These are phyloP conservation scores for Geothlypis trichas DNA, from an alignment of 2,113 vertebrate species.

Conservation along the genomic window DNA sequence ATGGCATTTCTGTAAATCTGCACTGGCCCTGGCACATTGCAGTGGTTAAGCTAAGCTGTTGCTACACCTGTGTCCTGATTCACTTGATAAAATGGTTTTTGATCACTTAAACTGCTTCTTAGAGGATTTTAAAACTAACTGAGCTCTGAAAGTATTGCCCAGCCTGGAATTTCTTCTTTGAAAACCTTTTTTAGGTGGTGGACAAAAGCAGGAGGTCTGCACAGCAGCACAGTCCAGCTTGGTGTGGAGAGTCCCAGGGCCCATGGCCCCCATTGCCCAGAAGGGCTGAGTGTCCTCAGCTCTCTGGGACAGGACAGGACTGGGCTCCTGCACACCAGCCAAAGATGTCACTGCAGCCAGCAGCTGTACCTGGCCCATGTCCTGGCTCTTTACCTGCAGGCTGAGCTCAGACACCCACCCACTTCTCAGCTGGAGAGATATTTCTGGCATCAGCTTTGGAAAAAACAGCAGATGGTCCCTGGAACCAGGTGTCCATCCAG, in stretches of 20 bases:
- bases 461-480: neutral
- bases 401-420: neutral
- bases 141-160: neutral
- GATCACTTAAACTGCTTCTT: neutral
- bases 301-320: neutral
- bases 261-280: neutral
- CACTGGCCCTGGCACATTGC: neutral
- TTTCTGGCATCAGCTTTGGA: neutral
- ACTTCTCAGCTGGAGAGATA: neutral
- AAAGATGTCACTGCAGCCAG: neutral
- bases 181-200: neutral
- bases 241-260: neutral
- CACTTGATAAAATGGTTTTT: neutral
- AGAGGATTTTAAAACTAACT: neutral
- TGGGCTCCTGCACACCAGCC: neutral
- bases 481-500: neutral
- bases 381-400: neutral
- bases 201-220: neutral
- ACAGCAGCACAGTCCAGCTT: neutral
- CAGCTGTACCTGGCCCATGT: neutral
- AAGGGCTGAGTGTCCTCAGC: rapidly evolving
- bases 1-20: rapidly evolving
- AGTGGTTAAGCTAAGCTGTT: neutral
- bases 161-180: neutral
- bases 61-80: neutral